These are phyloP conservation scores for Fundulus diaphanus DNA, from an alignment of 2,797 vertebrate genomes.

Conservation along the genomic window DNA sequence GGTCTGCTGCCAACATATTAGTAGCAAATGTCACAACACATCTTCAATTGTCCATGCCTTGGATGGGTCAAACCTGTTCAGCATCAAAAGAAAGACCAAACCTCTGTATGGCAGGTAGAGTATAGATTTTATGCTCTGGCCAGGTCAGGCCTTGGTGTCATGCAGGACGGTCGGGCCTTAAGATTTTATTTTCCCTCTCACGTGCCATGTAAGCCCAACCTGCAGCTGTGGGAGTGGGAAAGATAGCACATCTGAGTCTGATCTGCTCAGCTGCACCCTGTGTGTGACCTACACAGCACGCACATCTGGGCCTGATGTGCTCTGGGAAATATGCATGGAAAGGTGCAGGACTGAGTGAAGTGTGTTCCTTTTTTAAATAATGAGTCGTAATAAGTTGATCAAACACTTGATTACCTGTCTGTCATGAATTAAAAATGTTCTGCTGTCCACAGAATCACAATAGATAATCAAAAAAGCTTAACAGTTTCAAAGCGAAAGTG, in stretches of 20 bases:
- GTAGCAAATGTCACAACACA: background rate
- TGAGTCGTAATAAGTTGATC: background rate
- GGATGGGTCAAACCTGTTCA: background rate
- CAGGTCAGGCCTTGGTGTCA: too few relatives aligned
- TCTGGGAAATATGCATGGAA: background rate
- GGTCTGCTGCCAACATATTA: background rate
- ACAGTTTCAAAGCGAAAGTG: slow-evolving; percentile 18
- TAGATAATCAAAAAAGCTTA: slow-evolving; percentile 1
- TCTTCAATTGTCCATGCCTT: background rate
- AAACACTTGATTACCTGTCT: slow-evolving; percentile 25
- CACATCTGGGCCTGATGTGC: too few relatives aligned
- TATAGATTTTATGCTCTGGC: too few relatives aligned
- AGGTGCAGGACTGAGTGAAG: background rate
- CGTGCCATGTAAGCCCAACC: too few relatives aligned
- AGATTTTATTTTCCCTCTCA: too few relatives aligned
- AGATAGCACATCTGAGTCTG: too few relatives aligned
- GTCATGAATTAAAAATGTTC: slow-evolving; percentile 21
- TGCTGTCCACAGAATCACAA: slow-evolving; percentile 29
- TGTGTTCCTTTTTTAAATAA: background rate
- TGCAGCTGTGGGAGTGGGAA: too few relatives aligned
- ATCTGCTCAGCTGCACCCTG: too few relatives aligned
- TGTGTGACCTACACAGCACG: too few relatives aligned
- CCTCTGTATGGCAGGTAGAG: background rate
- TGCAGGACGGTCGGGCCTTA: too few relatives aligned
- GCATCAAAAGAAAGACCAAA: background rate